Base-by-base conservation (phyloP, 1,140 invertebrate genomes). In the Drosophila yakuba region DNA sequence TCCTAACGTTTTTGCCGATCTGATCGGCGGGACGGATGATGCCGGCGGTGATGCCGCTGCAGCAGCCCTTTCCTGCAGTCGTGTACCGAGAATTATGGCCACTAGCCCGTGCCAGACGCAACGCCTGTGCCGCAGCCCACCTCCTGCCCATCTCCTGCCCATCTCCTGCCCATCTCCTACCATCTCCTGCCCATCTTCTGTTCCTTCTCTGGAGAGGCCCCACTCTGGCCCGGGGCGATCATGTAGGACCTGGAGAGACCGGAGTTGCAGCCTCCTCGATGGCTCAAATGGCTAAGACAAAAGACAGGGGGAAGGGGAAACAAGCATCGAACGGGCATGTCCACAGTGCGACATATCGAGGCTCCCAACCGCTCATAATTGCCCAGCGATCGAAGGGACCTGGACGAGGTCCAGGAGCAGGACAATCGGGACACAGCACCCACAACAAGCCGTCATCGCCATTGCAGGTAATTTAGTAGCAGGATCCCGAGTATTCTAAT, bases 71-170 rank as follows among this genome's bases (percentile, higher is more conserved):
- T 71, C 32, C 36, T 66, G 67, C 67, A 68, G 71, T 85, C 80
- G 71, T 82, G 74, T 72, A 63, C 60, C 66, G 59, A 73, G 88
- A 89, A 91, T 86, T 81, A 85, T 90, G 79, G 74, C 68, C 80
- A 57, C 75, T 78, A 91, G 78, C 85, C 85, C 84, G 84, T 84
- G 84, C 84, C 83, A 88, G 76, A 80, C 67, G 67, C 63, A 74
- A 80, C 78, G 84, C 80, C 81, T 66, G 59, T 78, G 56, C 75
- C 63, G 43, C 75, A 56, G 82, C 44, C 61, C 71, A 39, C 78
- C 68, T 80, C 36, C 54, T 77, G 61, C 38, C 43, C 23, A 25
- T 25, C 23, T 25, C 23, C 23, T 4, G 0, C n/a, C n/a, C 17
- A 15, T 44, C 39, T 41, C 4, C 39, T 15, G n/a, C 25, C 25